These are phyloP conservation scores for Coracias cyanogaster DNA, from an alignment of 2,797 vertebrate species.

Conservation along the genomic window DNA sequence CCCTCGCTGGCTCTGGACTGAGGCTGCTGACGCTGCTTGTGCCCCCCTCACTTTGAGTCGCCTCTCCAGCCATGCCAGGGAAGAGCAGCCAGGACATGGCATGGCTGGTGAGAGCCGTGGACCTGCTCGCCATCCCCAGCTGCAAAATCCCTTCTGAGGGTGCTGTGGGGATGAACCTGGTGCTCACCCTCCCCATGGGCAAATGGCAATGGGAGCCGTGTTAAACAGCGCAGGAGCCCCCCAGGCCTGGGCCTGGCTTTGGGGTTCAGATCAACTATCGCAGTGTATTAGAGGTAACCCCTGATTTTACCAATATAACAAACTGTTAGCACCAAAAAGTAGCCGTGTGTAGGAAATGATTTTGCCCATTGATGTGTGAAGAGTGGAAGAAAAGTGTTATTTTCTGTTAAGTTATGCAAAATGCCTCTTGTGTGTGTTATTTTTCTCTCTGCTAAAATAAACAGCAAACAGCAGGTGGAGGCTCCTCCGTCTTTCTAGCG, in stretches of 20 bases:
- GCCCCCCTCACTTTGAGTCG: background rate
- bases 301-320: background rate
- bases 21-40: background rate
- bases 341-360: background rate
- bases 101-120: fast-evolving
- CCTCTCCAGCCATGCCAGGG: background rate
- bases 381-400: background rate
- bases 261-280: background rate
- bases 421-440: background rate
- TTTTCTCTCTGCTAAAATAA: conserved; percentile 39
- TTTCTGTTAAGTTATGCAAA: conserved; percentile 41
- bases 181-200: background rate
- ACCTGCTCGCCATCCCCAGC: background rate
- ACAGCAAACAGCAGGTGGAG: background rate
- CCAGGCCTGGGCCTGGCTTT: background rate
- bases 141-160: background rate
- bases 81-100: background rate
- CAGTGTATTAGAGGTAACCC: background rate
- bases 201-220: background rate
- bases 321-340: background rate
- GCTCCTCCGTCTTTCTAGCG: background rate
- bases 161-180: fast-evolving
- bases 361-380: background rate
- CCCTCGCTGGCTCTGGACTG: conserved; percentile 76
- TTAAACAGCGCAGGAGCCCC: background rate